These are phyloP conservation scores for Cheilosia scutellata DNA, from an alignment of 2,888 invertebrate species.

Conservation along the genomic window DNA sequence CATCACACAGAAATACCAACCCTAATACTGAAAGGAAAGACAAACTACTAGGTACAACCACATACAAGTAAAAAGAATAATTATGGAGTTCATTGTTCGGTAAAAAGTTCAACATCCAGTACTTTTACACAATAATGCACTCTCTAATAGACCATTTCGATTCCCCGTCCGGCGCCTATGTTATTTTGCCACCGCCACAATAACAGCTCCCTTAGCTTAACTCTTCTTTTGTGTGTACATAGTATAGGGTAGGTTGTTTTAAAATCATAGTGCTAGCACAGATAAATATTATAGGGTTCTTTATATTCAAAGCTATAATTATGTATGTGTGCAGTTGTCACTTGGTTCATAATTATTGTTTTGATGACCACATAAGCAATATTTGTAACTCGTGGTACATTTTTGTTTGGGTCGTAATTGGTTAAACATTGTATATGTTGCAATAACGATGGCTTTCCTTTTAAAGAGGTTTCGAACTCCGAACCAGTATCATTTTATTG, in stretches of 20 bases:
- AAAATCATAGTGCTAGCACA: neutral
- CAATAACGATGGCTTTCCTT: too few species aligned
- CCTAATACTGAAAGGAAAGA: slow-evolving; percentile 7
- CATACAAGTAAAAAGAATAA: slow-evolving; percentile 22
- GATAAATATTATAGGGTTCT: neutral
- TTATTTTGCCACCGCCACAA: slow-evolving; percentile 13
- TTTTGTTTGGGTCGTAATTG: neutral
- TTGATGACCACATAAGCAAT: too few species aligned
- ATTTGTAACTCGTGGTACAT: neutral
- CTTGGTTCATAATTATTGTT: too few species aligned
- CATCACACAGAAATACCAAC: slow-evolving; percentile 35
- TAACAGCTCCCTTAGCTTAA: neutral
- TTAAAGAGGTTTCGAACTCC: too few species aligned
- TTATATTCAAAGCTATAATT: too few species aligned
- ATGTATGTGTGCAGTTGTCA: too few species aligned
- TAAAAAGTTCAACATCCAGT: slow-evolving; percentile 46
- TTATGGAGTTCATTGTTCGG: slow-evolving; percentile 70
- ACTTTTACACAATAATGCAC: slow-evolving; percentile 58
- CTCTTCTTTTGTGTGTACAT: neutral
- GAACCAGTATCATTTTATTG: too few species aligned
- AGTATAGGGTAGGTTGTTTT: slow-evolving; percentile 19
- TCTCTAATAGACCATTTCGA: slow-evolving; percentile 57
- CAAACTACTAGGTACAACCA: slow-evolving; percentile 19
- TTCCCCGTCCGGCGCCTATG: slow-evolving; percentile 42
- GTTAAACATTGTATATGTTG: too few species aligned